phyloP scores from a whole-genome alignment of 2,113 vertebrate species.

The Anguilla rostrata region DNA sequence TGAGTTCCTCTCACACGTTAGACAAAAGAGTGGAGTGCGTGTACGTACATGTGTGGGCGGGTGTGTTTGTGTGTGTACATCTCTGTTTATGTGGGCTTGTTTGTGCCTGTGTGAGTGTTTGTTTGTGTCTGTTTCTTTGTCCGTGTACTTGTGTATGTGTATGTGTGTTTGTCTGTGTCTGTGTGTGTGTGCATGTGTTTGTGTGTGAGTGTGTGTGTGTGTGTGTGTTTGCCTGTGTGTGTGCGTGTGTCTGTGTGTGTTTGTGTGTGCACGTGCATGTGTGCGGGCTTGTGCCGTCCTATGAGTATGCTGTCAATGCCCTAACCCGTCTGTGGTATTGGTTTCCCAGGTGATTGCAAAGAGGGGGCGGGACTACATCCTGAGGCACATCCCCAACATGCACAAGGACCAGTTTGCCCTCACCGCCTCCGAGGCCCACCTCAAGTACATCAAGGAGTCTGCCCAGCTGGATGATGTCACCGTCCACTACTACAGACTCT shows the following conservation, averaged over 20 bases:
- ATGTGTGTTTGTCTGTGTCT: no score
- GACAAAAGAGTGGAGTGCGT: background rate
- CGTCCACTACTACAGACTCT: slow-evolving; percentile 93
- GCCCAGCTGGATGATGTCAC: slow-evolving; percentile 92
- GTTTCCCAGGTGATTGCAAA: slow-evolving; percentile 87
- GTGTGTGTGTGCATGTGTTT: background rate
- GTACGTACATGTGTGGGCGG: background rate
- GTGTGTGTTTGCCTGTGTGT: background rate
- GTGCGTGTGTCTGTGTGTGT: background rate
- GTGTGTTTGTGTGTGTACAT: background rate
- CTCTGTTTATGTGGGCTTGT: no score
- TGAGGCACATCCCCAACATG: slow-evolving; percentile 96
- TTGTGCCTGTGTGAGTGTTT: no score
- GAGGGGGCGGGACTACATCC: slow-evolving; percentile 92
- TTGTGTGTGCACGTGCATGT: background rate
- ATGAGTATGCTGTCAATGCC: background rate
- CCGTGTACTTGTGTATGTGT: no score
- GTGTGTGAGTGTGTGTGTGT: background rate
- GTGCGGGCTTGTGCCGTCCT: background rate
- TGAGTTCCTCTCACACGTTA: background rate
- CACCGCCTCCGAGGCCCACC: slow-evolving; percentile 89
- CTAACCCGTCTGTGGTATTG: background rate
- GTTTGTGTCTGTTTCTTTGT: no score
- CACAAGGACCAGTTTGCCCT: slow-evolving; percentile 98
- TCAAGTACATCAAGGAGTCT: slow-evolving; percentile 96